These are phyloP conservation scores for Eudyptes chrysolophus DNA, from an alignment of 2,113 vertebrate genomes.

Conservation along the genomic window DNA sequence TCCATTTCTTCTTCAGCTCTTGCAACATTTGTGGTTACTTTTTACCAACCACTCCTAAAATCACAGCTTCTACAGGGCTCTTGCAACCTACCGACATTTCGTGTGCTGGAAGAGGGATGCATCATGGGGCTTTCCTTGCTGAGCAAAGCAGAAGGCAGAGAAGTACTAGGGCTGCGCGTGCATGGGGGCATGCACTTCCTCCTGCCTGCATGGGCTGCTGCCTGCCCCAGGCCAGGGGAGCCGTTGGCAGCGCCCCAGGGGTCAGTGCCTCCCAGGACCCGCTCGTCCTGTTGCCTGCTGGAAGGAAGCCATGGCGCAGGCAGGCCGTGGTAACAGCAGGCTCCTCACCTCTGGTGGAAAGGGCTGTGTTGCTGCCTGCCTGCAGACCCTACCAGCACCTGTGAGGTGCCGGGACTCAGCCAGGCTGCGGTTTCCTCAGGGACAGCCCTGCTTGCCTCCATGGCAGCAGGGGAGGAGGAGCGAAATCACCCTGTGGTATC, in stretches of 20 bases:
- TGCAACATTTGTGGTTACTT: background rate
- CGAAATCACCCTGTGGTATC: background rate
- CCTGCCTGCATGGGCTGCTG: background rate
- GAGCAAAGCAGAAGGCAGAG: background rate
- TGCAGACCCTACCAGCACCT: background rate
- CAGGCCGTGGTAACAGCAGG: background rate
- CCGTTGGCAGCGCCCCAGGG: accelerated
- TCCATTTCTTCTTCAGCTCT: background rate
- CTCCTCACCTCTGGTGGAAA: background rate
- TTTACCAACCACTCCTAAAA: background rate
- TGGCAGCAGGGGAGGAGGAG: background rate
- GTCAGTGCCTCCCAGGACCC: background rate
- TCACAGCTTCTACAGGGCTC: background rate
- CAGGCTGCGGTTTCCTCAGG: no score
- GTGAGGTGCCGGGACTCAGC: background rate
- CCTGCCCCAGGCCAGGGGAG: background rate
- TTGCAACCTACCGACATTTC: accelerated
- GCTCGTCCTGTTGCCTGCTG: background rate
- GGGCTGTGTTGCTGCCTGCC: background rate
- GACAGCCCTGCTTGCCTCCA: background rate
- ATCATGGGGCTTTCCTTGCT: background rate
- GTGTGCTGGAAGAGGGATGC: background rate
- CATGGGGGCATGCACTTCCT: accelerated
- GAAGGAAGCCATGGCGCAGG: background rate
- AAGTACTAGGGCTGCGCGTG: background rate